phyloP scores from a whole-genome alignment of 2,888 invertebrate species.

The Pardosa pseudoannulata region DNA sequence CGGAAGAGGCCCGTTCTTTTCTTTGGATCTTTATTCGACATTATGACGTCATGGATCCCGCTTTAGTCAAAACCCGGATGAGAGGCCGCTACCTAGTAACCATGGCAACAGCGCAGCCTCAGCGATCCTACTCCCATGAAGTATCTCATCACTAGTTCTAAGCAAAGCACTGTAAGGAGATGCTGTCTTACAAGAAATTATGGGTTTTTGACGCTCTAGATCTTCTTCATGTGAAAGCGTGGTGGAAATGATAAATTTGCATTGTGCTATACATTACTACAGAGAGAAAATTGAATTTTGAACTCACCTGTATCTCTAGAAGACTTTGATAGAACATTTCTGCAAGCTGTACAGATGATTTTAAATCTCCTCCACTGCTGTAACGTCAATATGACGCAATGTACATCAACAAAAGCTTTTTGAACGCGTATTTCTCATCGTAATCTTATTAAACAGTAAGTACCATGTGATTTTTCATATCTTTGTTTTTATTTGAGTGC shows the following conservation, averaged over 20 bases:
- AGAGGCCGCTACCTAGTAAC: conserved; percentile 64
- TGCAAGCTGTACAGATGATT: conserved; percentile 19
- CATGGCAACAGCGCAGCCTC: conserved; percentile 68
- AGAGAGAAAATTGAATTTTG: neutral
- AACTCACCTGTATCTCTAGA: neutral
- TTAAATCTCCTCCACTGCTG: neutral
- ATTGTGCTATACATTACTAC: neutral
- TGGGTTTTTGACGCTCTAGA: neutral
- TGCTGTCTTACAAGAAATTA: conserved; percentile 7
- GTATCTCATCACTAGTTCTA: conserved; percentile 24
- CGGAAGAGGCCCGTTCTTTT: neutral
- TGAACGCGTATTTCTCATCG: neutral
- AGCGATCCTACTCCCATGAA: conserved; percentile 43
- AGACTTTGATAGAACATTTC: neutral
- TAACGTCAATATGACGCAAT: conserved; percentile 7
- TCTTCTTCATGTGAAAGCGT: neutral
- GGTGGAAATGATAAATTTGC: neutral
- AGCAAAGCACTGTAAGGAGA: conserved; percentile 23
- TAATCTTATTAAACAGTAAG: neutral
- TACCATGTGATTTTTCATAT: neutral
- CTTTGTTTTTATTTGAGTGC: neutral
- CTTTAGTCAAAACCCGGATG: conserved; percentile 56
- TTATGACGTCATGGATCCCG: conserved; percentile 48
- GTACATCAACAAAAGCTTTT: conserved; percentile 8
- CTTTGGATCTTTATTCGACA: conserved; percentile 2